Base-by-base conservation (phyloP, 2,888 invertebrate species). In the Xanthia icteritia region DNA sequence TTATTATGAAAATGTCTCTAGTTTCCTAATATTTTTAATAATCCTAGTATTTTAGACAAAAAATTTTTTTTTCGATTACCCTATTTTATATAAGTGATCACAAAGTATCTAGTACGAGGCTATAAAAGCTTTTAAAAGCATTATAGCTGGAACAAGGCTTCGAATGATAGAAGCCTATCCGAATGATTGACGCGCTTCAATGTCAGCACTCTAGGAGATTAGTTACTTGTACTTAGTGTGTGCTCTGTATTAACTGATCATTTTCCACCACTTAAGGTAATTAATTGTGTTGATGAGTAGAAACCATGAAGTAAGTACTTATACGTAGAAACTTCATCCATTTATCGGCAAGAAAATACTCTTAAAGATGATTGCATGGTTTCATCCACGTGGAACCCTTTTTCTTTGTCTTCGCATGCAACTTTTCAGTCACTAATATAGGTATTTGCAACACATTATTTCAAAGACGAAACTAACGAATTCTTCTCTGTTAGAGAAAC, bases 121-220 rank as follows among this genome's bases (percentile, higher is more conserved):
- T 45, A 20, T 45, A 13, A 45, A 66, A 42, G 20, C 15, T 20
- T 31, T n/a, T 54, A 42, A 20, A 51, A 48, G 31, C 15, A 31
- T 63, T 48, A 8, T 23, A 79, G 31, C 31, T 51, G 6, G 17
- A 36, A 36, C 31, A 31, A 31, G 31, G 31, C 31, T 31, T 31
- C 31, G 2, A 31, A 31, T 31, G 31, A 31, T 51, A 8, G 23
- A 3, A 11, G 48, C 15, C 20, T 51, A 67, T 42, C 2, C 17
- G 1, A 0, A 20, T 56, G 48, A 82, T 58, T 68, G 39, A 13
- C 5, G 17, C 9, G 42, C 5, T 39, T n/a, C 51, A 56, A 39
- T 27, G 76, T 17, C 48, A 64, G 48, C 63, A 82, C 66, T 82
- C 31, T 36, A 68, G 23, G 13, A 13, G 23, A 76, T 76, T 76